Evolutionary conservation across 2,888 invertebrate genomes (phyloP), one percentile per base, ranked within the genome.

Genomic region (Tineola bisselliella): DNA sequence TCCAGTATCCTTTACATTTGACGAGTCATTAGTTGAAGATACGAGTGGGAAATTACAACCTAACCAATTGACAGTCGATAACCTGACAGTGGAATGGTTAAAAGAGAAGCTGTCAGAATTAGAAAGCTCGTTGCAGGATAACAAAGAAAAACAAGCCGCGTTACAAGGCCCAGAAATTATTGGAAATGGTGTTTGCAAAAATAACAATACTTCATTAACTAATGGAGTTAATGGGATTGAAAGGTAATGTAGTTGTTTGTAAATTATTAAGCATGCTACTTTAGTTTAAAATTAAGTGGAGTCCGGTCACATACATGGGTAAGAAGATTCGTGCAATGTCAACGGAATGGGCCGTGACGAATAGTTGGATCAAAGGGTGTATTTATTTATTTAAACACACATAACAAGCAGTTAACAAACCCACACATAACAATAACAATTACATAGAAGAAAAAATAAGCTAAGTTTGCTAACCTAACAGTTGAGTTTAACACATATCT

Each of bases 61-160:
- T n/a, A 95, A 95, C 81, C 93, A 93, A 72, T 77, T 98, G 65
- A 95, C 96, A 0, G 94, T 97, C 0, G 97, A 98, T 78, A 97
- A 97, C 77, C 89, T 97, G 31, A 98, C 97, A 0, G 92, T 95
- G 44, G 97, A 97, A 71, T 94, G 94, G 92, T 81, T 98, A 62
- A 90, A 94, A 69, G 92, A 92, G 65, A 93, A 94, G 72, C 81
- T 95, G 61, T 89, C 88, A 13, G 95, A 96, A 67, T 77, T 96
- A 64, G 96, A 96, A 77, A 76, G 87, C n/a, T 89, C 91, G n/a
- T 86, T 96, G 44, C 93, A 92, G 73, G 92, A 94, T 62, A 92
- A 91, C 64, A 92, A 95, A 72, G 92, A 93, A 71, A 92, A 91
- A 68, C 89, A 91, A 68, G 76, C 88, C 0, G 89, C 89, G 63